phyloP scores from a whole-genome alignment of 2,888 invertebrate species.

The Oxyscelio sp. region DNA sequence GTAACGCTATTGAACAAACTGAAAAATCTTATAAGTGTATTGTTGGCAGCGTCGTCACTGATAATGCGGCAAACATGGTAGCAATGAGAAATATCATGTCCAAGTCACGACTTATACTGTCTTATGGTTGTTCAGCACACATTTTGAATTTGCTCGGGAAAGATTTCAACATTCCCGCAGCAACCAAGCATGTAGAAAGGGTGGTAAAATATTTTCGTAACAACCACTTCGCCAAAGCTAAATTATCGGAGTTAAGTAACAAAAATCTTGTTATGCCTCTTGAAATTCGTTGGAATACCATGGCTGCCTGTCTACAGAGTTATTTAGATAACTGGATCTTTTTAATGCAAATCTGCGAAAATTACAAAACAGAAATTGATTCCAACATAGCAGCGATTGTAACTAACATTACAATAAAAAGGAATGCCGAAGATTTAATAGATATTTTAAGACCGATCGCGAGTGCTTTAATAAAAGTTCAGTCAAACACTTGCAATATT shows the following conservation, averaged over 20 bases:
- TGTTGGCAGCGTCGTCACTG: constrained; percentile 16
- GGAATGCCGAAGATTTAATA: too few species aligned
- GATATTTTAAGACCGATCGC: too few species aligned
- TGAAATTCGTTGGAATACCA: too few species aligned
- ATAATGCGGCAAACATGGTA: constrained; percentile 11
- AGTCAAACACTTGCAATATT: too few species aligned
- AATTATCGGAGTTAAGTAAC: constrained; percentile 20
- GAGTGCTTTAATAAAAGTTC: too few species aligned
- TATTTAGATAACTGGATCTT: too few species aligned
- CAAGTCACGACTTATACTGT: not conserved
- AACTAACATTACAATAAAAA: too few species aligned
- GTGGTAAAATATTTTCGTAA: constrained; percentile 26
- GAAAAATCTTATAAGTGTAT: constrained; percentile 21
- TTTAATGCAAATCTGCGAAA: too few species aligned
- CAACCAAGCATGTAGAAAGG: constrained; percentile 14
- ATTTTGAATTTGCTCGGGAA: constrained; percentile 12
- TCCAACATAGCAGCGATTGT: too few species aligned
- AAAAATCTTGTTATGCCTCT: too few species aligned
- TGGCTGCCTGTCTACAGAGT: too few species aligned
- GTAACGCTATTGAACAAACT: not conserved
- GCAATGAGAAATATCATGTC: not conserved
- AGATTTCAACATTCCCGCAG: constrained; percentile 23
- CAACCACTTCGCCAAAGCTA: constrained; percentile 26
- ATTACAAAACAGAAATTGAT: too few species aligned
- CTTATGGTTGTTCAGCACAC: constrained; percentile 28